These are phyloP conservation scores for Drosophila rhopaloa DNA, from an alignment of 1,140 invertebrate genomes.

Conservation along the genomic window DNA sequence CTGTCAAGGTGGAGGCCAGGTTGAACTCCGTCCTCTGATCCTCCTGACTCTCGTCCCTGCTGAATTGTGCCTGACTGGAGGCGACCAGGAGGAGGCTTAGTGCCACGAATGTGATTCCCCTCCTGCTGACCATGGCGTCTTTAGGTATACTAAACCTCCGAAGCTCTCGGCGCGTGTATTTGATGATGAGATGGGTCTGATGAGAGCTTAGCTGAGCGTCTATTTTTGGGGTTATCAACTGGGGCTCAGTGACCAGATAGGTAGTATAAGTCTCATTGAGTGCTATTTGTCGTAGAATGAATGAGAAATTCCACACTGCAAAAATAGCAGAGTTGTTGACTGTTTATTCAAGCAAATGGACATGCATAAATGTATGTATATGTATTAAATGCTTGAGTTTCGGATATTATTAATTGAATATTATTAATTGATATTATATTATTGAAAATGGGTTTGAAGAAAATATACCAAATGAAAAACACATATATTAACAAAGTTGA, in stretches of 20 bases:
- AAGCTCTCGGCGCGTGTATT: slow-evolving; percentile 17
- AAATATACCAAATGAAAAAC: too few relatives aligned
- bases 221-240: slow-evolving; percentile 51
- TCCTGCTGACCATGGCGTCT: slow-evolving; percentile 40
- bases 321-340: background rate
- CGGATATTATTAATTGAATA: too few relatives aligned
- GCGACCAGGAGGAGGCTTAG: slow-evolving; percentile 30
- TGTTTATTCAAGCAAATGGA: too few relatives aligned
- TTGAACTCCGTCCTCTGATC: slow-evolving; percentile 57
- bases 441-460: too few relatives aligned
- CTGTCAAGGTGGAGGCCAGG: slow-evolving; percentile 57
- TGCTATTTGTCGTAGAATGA: slow-evolving; percentile 10
- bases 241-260: slow-evolving; percentile 30
- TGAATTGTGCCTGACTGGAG: slow-evolving; percentile 23
- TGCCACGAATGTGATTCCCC: background rate
- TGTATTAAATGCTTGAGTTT: too few relatives aligned
- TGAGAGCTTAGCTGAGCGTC: slow-evolving; percentile 2
- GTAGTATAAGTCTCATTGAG: slow-evolving; percentile 21
- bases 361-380: too few relatives aligned
- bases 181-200: slow-evolving; percentile 15
- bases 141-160: slow-evolving; percentile 38
- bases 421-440: too few relatives aligned
- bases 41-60: slow-evolving; percentile 59
- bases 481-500: too few relatives aligned
- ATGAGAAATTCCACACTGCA: slow-evolving; percentile 5